Evolutionary conservation across 2,797 vertebrate genomes (phyloP), one percentile per base, ranked within the genome.

Genomic region (Steatocranus sp.): DNA sequence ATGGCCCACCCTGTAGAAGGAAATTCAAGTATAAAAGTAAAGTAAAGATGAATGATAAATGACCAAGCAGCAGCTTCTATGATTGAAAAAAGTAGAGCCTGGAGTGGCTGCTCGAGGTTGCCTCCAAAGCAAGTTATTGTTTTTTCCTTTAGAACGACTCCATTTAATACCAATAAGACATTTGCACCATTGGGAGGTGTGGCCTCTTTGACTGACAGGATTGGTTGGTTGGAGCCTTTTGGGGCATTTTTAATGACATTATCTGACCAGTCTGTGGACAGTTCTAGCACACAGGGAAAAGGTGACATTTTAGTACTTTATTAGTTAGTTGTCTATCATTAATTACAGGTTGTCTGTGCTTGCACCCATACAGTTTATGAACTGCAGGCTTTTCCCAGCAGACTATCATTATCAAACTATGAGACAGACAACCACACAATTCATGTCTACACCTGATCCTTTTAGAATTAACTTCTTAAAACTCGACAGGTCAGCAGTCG

Each of bases 401-500:
- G 66, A 27, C 38, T 46, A 27, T 68, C 8, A 43, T 23, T 70
- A 46, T 70, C 14, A 70, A 70, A 43, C 38, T 46, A 43, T 27
- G 41, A 70, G 38, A 43, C 23, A 43, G 63, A 70, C 38, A 46
- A 43, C 4, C 6, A 46, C 23, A 70, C 8, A 7, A 6, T 43
- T 41, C 36, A 41, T 25, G 23, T 70, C 14, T 27, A 17, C 15
- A 46, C 66, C 15, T 18, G 23, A 18, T 70, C 41, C 66, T 46
- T 66, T 46, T 70, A 70, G 15, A 46, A 27, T 27, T 18, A 18
- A 70, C 14, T 43, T 30, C 38, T 70, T 30, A 46, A 46, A 46
- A 46, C 15, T 27, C 1, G 0, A 27, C 41, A 18, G 38, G 41
- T 70, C 23, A 70, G 41, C 41, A 18, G 6, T 27, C 0, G 1